phyloP scores from a whole-genome alignment of 2,888 invertebrate genomes.

The Podabrus alpinus region DNA sequence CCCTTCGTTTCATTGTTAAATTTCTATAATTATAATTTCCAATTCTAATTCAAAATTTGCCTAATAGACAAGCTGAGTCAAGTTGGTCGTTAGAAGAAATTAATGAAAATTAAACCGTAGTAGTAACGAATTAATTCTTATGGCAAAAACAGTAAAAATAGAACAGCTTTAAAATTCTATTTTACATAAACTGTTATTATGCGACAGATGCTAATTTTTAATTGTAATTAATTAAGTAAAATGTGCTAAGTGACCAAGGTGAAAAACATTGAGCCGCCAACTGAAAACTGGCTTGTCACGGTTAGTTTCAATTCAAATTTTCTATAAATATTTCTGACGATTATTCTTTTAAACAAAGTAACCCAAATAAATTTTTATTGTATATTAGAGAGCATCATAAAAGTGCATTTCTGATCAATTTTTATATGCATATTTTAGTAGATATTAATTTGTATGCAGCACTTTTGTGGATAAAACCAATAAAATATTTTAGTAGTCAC shows the following conservation, averaged over 20 bases:
- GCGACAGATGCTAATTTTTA: not conserved
- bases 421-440: too few species aligned
- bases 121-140: not conserved
- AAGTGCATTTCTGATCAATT: not conserved
- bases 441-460: too few species aligned
- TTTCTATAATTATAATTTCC: not conserved
- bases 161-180: not conserved
- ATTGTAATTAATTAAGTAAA: not conserved
- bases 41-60: not conserved
- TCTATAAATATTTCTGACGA: not conserved
- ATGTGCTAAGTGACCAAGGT: not conserved
- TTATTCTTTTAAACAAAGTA: not conserved
- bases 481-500: too few species aligned
- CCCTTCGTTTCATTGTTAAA: not conserved
- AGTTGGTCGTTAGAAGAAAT: not conserved
- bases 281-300: not conserved
- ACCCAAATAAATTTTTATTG: not conserved
- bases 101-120: not conserved
- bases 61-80: not conserved
- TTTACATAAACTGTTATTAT: not conserved
- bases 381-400: not conserved
- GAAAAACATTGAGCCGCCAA: not conserved
- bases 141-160: not conserved
- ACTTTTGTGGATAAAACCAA: too few species aligned
- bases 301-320: not conserved